Conservation (phyloP, 2,797 vertebrate species). For the Acrossocheilus fasciatus region DNA sequence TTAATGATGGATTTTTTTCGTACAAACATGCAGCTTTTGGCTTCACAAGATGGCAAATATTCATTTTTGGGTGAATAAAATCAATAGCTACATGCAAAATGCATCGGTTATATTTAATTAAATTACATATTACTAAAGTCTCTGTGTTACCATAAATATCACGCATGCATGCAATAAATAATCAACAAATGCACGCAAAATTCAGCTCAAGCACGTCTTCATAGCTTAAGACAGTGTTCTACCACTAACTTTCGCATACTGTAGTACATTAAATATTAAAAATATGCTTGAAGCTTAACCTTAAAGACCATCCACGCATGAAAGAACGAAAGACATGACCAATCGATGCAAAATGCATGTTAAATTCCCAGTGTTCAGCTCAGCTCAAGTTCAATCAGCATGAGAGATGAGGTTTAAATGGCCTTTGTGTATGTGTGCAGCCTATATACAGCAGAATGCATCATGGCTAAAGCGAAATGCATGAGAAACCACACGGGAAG, state of each 20-base stretch:
- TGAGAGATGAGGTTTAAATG: slow-evolving; percentile 40
- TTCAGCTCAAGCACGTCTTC: background rate
- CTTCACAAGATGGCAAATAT: background rate
- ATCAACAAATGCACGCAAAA: background rate
- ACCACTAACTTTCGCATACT: background rate
- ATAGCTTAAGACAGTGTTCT: background rate
- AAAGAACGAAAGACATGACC: background rate
- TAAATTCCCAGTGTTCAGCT: background rate
- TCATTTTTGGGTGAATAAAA: background rate
- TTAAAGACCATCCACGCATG: background rate
- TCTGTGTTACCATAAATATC: background rate
- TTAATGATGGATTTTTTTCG: background rate
- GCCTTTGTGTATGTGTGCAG: slow-evolving; percentile 40
- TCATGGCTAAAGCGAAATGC: background rate
- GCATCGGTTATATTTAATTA: background rate
- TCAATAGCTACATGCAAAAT: background rate
- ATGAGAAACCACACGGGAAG: background rate
- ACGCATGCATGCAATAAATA: background rate
- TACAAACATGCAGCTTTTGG: background rate
- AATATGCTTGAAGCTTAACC: background rate
- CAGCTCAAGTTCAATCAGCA: slow-evolving; percentile 28
- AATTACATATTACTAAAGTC: too few relatives aligned
- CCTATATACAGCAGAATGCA: background rate
- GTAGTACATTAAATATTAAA: background rate
- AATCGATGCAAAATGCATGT: background rate